These are phyloP conservation scores for Xiphophorus hellerii DNA, from an alignment of 2,113 vertebrate species.

Conservation along the genomic window DNA sequence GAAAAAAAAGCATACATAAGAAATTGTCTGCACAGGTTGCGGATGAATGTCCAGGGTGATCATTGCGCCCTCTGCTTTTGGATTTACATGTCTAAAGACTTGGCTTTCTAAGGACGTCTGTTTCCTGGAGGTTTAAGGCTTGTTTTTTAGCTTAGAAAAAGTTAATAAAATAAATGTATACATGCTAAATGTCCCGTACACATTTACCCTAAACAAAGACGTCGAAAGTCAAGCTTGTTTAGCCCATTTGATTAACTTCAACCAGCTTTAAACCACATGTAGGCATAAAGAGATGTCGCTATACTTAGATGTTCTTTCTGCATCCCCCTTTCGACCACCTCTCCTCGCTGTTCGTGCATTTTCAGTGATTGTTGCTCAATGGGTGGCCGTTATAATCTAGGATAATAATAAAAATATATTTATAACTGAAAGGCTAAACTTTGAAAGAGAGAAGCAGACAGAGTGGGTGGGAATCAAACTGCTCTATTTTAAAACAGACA, in stretches of 20 bases:
- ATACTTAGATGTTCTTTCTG: neutral
- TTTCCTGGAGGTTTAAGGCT: neutral
- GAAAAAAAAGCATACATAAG: neutral
- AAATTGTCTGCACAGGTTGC: neutral
- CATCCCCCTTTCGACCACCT: neutral
- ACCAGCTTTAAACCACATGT: neutral
- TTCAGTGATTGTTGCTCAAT: neutral
- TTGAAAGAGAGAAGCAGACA: neutral
- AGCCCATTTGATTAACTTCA: neutral
- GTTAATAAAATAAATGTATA: neutral
- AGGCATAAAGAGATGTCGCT: neutral
- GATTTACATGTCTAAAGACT: conserved; percentile 68
- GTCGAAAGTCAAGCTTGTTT: neutral
- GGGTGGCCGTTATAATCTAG: neutral
- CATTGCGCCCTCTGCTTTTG: conserved; percentile 51
- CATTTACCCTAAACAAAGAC: neutral
- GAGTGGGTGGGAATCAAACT: conserved; percentile 28
- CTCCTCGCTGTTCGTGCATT: neutral
- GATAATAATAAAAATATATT: conserved; percentile 18
- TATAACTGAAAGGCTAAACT: conserved; percentile 27
- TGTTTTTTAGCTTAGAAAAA: neutral
- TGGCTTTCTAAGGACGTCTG: neutral
- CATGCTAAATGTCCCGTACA: neutral
- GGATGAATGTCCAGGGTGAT: neutral
- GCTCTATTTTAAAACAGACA: conserved; percentile 7